Evolutionary conservation across 2,888 invertebrate genomes (phyloP), one percentile per base, ranked within the genome.

Genomic region (Hydrotaea cyrtoneurina): DNA sequence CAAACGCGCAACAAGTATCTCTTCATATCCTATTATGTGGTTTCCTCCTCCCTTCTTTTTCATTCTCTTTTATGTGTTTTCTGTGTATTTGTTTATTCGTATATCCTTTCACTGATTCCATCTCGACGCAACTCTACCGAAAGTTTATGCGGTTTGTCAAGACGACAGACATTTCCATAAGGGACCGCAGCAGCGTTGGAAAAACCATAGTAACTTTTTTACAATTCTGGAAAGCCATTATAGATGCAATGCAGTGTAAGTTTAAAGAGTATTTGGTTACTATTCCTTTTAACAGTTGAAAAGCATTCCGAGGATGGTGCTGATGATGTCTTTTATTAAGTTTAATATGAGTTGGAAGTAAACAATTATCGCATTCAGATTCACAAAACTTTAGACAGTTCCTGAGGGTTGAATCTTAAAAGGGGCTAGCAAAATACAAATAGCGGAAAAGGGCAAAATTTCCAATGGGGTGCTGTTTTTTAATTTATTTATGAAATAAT

Each of bases 1-100:
- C 62, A 62, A 55, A 66, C 72, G 50, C 71, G 78, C 80, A 81
- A 81, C 84, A 78, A 76, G 84, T 84, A 39, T 81, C 71, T 78
- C 50, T 78, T 72, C 64, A 81, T 39, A 78, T 46, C 39, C 39
- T 39, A 8, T 39, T 39, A 39, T 39, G 39, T 2, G 31, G 31
- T 62, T 81, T 76, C 78, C 64, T 78, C 78, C 75, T 17, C 2
- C 2, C 59, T 71, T 72, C 21, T 74, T 66, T 55, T 55, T 53
- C 62, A 31, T 7, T 31, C 31, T 31, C 3, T 10, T 39, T 39
- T 13, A 13, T 39, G 8, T 39, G 39, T 39, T 8, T 10, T 36
- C 36, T 8, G 15, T 78, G 13, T 71, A 11, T 78, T 64, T 72
- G n/a, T 78, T 8, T 75, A 13, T 78, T 64, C 64, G 64, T 69